Evolutionary conservation across 2,797 vertebrate genomes (phyloP), one percentile per base, ranked within the genome.

Genomic region (Sphenopsis melanotis): DNA sequence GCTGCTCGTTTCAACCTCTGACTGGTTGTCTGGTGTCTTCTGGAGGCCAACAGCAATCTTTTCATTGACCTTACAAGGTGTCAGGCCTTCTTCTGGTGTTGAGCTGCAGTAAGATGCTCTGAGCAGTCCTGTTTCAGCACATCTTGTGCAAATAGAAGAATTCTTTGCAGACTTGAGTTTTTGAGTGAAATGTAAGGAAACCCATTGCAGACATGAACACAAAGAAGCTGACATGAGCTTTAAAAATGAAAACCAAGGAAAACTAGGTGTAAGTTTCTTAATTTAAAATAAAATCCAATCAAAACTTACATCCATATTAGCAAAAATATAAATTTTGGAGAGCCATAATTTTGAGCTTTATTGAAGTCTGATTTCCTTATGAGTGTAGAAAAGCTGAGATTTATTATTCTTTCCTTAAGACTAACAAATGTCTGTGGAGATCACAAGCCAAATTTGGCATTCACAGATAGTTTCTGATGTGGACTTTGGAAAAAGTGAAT

Each of bases 401-500:
- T 84, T 83, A 86, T 68, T 85, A 50, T 78, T 77, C 60, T 89
- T 91, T 55, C 90, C 47, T 24, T 57, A 87, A 96, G 64, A 81
- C 82, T 89, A 93, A 96, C 87, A 94, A 95, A 90, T 74, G 78
- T 93, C 72, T 53, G 39, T 89, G 82, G 64, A 93, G 75, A 94
- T 95, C 85, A 90, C 84, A 91, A 92, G 88, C 55, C 81, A 36
- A 53, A 30, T 82, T 93, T 95, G 93, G 93, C 85, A 90, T 87
- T 85, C 91, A 71, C 76, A 89, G 83, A 95, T 84, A 72, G 69
- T 89, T 94, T 95, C 83, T 94, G 70, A 91, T 96, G 94, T 96
- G 89, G 83, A 50, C 66, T 89, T 84, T 94, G 94, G 96, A 93
- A 97, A 90, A 95, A 96, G 75, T 69, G 94, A 96, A 78, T 89